Evolutionary conservation across 1,140 invertebrate genomes (phyloP), one percentile per base, ranked within the genome.

Genomic region (Heliothis virescens): DNA sequence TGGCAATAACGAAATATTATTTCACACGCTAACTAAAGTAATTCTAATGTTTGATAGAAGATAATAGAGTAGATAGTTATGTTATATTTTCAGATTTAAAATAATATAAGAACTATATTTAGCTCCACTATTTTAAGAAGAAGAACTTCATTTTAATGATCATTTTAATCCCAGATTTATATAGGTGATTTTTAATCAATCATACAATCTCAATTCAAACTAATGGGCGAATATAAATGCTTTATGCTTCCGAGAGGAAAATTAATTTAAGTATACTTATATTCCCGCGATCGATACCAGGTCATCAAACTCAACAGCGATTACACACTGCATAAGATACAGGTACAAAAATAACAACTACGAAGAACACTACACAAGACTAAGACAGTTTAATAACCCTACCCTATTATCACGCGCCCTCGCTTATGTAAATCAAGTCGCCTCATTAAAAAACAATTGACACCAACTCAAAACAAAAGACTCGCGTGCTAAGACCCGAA

Each of bases 391-490:
- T 48, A 65, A 48, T 11, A 65, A 48, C 34, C 11, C n/a, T 11
- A 18, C n/a, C 62, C 62, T 4, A 65, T 65, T 18, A 65, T 18
- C 62, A 18, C 12, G 34, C n/a, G 16, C 62, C 41, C 41, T 47
- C 34, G 47, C 62, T 65, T 65, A 65, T 65, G 62, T 34, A 48
- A 65, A 65, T 65, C 34, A 65, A 11, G 7, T 16, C 18, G 62
- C 34, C 62, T 65, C 62, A 18, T 65, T 65, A 65, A 47, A 63
- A 48, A 69, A 53, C 48, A 48, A 69, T 52, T 53, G 50, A 69
- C 50, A 50, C 48, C 48, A 29, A 63, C 2, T 57, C 18, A 29
- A 59, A 75, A 75, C 75, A 55, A 77, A 53, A 63, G 50, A 29
- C 60, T 55, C 50, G 10, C 18, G 26, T n/a, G n/a, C 26, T 21